Percentiles rank a stretch among this genome's conserved stretches.
Conservation (phyloP, 2,888 invertebrate species). For the Polietes domitor region DNA sequence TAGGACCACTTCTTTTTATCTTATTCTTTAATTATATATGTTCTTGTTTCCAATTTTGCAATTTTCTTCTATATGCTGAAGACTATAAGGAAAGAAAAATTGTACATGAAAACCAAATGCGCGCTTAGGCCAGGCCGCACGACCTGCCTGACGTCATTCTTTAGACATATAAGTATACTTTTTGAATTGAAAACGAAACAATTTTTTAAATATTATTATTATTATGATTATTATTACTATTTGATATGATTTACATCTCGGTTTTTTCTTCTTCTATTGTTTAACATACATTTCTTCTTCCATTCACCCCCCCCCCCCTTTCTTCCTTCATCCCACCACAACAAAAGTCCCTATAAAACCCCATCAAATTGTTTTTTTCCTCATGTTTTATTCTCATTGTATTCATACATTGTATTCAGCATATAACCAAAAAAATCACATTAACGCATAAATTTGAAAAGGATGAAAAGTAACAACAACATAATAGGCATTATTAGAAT, state of each 20-base stretch:
- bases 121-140: slow-evolving; percentile 82
- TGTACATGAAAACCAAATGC: slow-evolving; percentile 81
- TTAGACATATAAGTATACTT: slow-evolving; percentile 75
- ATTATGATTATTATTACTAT: slow-evolving; percentile 48
- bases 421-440: slow-evolving; percentile 37
- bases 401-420: slow-evolving; percentile 19
- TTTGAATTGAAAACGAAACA: slow-evolving; percentile 67
- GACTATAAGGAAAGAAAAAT: slow-evolving; percentile 99
- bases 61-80: too few species aligned
- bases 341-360: neutral
- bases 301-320: too few species aligned
- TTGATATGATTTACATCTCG: slow-evolving; percentile 50
- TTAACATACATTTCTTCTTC: too few species aligned
- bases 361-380: neutral
- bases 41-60: too few species aligned
- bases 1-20: too few species aligned
- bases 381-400: neutral
- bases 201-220: slow-evolving; percentile 59
- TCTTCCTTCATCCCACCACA: too few species aligned
- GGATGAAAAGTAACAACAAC: slow-evolving; percentile 68
- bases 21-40: too few species aligned
- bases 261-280: too few species aligned
- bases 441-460: slow-evolving; percentile 49
- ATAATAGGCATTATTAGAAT: slow-evolving; percentile 68
- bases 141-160: slow-evolving; percentile 82